Base-by-base conservation (phyloP, 2,888 invertebrate genomes). In the Odontomyia ornata region DNA sequence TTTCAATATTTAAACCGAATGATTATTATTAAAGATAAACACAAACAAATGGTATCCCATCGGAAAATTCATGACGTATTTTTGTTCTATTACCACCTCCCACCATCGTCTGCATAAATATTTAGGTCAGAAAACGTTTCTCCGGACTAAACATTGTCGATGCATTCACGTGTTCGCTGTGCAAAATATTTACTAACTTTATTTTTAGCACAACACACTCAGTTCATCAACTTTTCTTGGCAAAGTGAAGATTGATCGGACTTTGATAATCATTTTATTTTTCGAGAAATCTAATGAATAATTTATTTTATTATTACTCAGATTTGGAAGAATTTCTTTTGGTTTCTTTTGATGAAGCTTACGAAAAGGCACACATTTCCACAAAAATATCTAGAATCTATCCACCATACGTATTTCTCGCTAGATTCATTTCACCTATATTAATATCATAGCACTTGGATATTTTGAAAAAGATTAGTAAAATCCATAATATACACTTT, bases 391-490 rank as follows among this genome's bases (percentile, higher is more conserved):
- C n/a, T n/a, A n/a, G n/a, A n/a, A n/a, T n/a, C n/a, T n/a, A n/a
- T n/a, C n/a, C 27, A 60, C 3, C 3, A 3, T 36, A 36, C 3
- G 36, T 36, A 36, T 5, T 36, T 36, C 9, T 36, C 9, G 9
- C 9, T 5, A 4, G 2, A 23, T 60, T 11, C 28, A 30, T 13
- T 69, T 69, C 46, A 69, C 69, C 69, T 69, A 69, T 69, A 69
- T 69, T 69, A 11, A 69, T 69, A 69, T 69, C 69, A 15, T 3
- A 47, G 47, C 69, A 69, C 46, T 47, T 69, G n/a, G 47, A 46
- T 13, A 47, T 1, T 25, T 47, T 47, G 11, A 69, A 69, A 69
- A 47, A 47, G 4, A 69, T 69, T 2, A 69, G 9, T 1, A 69
- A 13, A 25, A 46, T 23, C 69, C 47, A 21, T 1, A 69, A 46